Evolutionary conservation across 2,113 vertebrate genomes (phyloP).

Genomic region (Labeo rohita): DNA sequence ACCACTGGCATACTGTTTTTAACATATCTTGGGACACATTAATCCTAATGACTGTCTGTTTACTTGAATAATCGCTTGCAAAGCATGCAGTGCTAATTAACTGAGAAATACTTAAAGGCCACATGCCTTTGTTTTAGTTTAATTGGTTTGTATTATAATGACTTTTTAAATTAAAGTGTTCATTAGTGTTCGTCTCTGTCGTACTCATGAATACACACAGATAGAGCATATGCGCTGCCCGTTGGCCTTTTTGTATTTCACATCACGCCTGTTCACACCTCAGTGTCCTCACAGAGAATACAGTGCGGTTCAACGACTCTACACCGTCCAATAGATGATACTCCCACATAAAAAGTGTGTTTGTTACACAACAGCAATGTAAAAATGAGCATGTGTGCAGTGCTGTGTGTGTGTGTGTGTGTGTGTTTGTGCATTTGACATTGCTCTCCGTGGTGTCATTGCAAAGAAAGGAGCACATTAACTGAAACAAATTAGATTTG

Average conservation of each 20-base stretch:
- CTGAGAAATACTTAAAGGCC: not conserved
- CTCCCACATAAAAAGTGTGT: constrained; percentile 21
- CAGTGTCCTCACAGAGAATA: not conserved
- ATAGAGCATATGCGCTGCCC: constrained; percentile 16
- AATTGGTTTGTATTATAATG: not conserved
- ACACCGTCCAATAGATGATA: not conserved
- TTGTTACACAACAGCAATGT: constrained; percentile 14
- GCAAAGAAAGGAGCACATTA: constrained; percentile 32
- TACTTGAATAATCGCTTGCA: not conserved
- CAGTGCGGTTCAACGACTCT: not conserved
- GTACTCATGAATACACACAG: constrained; percentile 9
- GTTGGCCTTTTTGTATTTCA: constrained; percentile 29
- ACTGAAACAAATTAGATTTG: constrained; percentile 54
- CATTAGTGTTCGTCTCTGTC: not conserved
- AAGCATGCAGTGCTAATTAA: not conserved
- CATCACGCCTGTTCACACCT: constrained; percentile 6
- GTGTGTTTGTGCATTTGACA: constrained; percentile 25
- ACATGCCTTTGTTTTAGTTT: not conserved
- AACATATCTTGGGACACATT: not conserved
- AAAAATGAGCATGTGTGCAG: constrained; percentile 8
- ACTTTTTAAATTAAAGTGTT: not conserved
- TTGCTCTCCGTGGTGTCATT: constrained; percentile 3
- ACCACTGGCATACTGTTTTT: not conserved
- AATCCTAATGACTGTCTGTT: not conserved
- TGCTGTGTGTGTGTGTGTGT: constrained; percentile 1